Percentiles rank a stretch among this genome's conserved stretches.
Evolutionary conservation across 2,797 vertebrate species (phyloP).

Genomic region (Malacoraja senta): DNA sequence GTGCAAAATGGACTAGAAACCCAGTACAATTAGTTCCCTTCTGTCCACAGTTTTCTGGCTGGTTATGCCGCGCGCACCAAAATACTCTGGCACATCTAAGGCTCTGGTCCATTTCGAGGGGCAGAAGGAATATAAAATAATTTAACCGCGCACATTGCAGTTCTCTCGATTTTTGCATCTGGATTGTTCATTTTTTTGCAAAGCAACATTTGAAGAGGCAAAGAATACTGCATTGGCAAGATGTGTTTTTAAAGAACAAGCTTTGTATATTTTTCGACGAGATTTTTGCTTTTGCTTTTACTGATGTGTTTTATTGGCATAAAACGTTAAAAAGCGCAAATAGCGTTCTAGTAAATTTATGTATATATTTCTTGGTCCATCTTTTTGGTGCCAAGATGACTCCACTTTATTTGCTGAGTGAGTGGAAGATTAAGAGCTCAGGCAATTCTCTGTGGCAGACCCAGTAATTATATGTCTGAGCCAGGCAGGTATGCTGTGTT

Average conservation of each 20-base stretch:
- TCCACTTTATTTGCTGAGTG: not conserved
- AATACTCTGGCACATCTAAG: not conserved
- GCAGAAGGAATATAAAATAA: not conserved
- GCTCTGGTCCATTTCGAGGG: not conserved
- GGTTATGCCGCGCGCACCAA: not conserved
- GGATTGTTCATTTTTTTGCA: not conserved
- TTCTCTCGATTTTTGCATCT: not conserved
- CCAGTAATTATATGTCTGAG: constrained; percentile 23
- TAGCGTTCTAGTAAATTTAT: not conserved
- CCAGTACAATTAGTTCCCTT: not conserved
- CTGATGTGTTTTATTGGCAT: not conserved
- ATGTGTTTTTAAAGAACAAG: not conserved
- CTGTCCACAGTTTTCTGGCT: not conserved
- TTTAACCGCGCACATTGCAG: not conserved
- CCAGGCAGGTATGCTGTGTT: not conserved
- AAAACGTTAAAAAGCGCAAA: too few relatives aligned
- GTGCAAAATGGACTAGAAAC: not conserved
- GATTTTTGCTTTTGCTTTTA: not conserved
- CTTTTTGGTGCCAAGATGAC: not conserved
- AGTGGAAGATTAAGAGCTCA: not conserved
- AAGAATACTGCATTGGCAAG: not conserved
- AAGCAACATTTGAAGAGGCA: not conserved
- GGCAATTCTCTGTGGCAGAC: constrained; percentile 5
- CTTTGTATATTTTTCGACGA: too few relatives aligned
- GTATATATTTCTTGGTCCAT: not conserved